These are phyloP conservation scores for Polypterus senegalus DNA, from an alignment of 2,113 vertebrate species.

Conservation along the genomic window DNA sequence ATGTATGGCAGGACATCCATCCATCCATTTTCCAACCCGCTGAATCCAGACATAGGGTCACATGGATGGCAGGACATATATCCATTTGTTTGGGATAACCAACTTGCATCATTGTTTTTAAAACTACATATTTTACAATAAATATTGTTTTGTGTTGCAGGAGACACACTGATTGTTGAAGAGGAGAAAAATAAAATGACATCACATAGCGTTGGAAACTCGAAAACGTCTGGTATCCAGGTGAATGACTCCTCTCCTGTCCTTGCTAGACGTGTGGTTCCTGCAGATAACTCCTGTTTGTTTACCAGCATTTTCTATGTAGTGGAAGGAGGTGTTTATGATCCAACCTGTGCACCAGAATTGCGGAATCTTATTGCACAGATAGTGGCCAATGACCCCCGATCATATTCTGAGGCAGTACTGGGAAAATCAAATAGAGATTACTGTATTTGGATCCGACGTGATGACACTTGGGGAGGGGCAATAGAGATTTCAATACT, in stretches of 20 bases:
- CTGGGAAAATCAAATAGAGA: slow-evolving; percentile 85
- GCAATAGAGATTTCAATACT: slow-evolving; percentile 94
- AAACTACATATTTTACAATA: too few species aligned
- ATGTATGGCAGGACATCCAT: too few species aligned
- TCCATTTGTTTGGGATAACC: too few species aligned
- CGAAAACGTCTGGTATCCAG: slow-evolving; percentile 35
- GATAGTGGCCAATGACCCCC: slow-evolving; percentile 77
- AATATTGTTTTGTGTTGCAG: slow-evolving; percentile 36
- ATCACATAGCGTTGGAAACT: slow-evolving; percentile 35
- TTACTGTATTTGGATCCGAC: slow-evolving; percentile 84
- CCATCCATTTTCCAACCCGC: too few species aligned
- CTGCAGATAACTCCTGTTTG: slow-evolving; percentile 93
- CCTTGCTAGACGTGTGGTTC: slow-evolving; percentile 67
- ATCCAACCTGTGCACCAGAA: slow-evolving; percentile 71
- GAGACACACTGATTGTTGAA: slow-evolving; percentile 90
- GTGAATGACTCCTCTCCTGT: slow-evolving; percentile 47
- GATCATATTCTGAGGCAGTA: slow-evolving; percentile 76
- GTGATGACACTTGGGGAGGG: slow-evolving; percentile 88
- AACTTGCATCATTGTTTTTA: too few species aligned
- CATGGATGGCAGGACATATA: too few species aligned
- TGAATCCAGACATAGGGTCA: too few species aligned
- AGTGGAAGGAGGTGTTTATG: slow-evolving; percentile 81
- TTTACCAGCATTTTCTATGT: slow-evolving; percentile 93
- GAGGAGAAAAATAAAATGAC: slow-evolving; percentile 72
- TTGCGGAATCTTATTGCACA: slow-evolving; percentile 87